phyloP scores from a whole-genome alignment of 2,113 vertebrate species.

The Euleptes europaea region DNA sequence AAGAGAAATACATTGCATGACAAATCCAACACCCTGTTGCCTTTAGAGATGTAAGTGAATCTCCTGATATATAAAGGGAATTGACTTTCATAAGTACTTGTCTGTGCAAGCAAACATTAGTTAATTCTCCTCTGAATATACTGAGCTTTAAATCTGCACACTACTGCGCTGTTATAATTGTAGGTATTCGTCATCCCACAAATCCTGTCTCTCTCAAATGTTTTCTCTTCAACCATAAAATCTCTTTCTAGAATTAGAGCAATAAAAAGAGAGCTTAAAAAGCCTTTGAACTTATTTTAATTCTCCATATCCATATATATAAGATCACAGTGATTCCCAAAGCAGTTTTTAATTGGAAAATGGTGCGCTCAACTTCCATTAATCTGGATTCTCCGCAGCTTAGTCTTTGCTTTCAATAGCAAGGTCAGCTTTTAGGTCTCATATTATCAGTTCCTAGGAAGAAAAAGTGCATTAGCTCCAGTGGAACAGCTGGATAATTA shows the following conservation, averaged over 20 bases:
- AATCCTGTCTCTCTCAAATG: not conserved
- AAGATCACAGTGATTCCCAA: not conserved
- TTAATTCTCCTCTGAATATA: not conserved
- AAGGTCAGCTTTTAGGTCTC: slow-evolving; percentile 2
- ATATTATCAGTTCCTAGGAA: not conserved
- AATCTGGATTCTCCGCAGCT: not conserved
- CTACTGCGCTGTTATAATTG: not conserved
- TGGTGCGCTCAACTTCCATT: not conserved
- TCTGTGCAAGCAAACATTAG: not conserved
- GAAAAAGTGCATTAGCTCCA: too few relatives aligned
- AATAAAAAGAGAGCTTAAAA: not conserved
- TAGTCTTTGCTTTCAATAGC: not conserved
- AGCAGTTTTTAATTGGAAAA: not conserved
- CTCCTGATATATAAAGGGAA: not conserved
- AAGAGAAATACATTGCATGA: not conserved
- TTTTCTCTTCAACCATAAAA: not conserved
- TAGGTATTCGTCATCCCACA: not conserved
- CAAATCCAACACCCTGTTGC: not conserved
- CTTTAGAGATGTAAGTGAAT: not conserved
- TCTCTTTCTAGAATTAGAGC: not conserved
- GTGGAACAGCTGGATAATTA: not conserved
- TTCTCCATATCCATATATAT: not conserved
- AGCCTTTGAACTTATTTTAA: not conserved
- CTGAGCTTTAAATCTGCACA: not conserved
- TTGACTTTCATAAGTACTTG: not conserved